Base-by-base conservation (phyloP, 2,797 vertebrate species). In the Nasua narica region DNA sequence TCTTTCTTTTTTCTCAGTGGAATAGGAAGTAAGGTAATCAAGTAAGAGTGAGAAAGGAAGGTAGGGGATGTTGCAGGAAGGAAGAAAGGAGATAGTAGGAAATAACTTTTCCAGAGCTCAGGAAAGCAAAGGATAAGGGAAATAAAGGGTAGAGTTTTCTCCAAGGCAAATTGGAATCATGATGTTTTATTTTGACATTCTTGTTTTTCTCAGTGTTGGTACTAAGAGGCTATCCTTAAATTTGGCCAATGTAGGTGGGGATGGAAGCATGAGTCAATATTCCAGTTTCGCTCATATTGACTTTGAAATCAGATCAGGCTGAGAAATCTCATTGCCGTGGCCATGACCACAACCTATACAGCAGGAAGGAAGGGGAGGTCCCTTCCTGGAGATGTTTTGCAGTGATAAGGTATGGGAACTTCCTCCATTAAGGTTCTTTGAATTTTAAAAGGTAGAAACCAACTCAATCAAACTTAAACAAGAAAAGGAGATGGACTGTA, bases 381-480 rank as follows among this genome's bases (percentile, higher is more conserved):
- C 56, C 69, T 78, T 96, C 67, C 78, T 89, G 96, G 82, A 93
- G 91, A 92, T 79, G 50, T 56, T 96, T 62, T 84, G 43, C 70
- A 52, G n/a, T 74, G 86, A 95, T 94, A 69, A 90, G 37, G 13
- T 72, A 7, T 52, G 27, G 81, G 46, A 83, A 94, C 91, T 95
- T 97, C 62, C 78, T 96, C 82, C 82, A 35, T 78, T 37, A 56
- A 89, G 43, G 11, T 46, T 54, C 52, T 87, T 94, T 65, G 67
- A 60, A 94, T 90, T 96, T 92, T 37, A 92, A 97, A 83, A 97
- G 90, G 92, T 54, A 90, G 82, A 85, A 96, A 90, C 65, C 4
- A 11, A 67, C 8, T 32, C 19, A n/a, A n/a, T 88, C 7, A 58
- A 81, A 93, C 23, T 74, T 86, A 60, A 67, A 67, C 27, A 79